Conservation (phyloP, 2,888 invertebrate genomes). For the Apamea sordens region DNA sequence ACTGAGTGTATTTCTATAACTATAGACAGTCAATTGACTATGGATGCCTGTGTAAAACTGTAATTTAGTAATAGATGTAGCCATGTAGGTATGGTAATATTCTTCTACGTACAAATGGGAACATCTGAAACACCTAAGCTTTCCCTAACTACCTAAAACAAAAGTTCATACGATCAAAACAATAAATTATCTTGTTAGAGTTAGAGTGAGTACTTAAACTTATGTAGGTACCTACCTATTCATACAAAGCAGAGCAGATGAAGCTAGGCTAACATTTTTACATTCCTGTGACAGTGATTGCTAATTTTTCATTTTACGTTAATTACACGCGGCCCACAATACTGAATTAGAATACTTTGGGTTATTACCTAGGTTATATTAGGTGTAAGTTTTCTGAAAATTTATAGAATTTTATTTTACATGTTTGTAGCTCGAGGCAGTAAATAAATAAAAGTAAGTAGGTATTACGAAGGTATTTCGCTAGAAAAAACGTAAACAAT, state of each 20-base stretch:
- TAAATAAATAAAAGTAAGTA: background rate
- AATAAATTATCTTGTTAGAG: background rate
- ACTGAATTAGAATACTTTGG: background rate
- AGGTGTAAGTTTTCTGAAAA: background rate
- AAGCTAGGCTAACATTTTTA: constrained; percentile 6
- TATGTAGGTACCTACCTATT: background rate
- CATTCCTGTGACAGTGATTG: constrained; percentile 11
- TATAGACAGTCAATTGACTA: constrained; percentile 51
- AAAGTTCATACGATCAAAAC: constrained; percentile 13
- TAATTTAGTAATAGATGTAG: background rate
- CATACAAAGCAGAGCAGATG: background rate
- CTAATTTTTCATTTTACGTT: background rate
- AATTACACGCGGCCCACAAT: background rate
- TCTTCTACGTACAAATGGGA: background rate
- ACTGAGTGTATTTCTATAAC: constrained; percentile 52
- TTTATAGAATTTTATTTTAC: background rate
- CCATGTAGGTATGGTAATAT: background rate
- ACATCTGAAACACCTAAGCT: constrained; percentile 10
- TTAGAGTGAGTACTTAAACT: background rate
- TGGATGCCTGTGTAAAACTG: constrained; percentile 37
- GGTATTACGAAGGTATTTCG: background rate
- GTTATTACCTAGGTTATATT: background rate
- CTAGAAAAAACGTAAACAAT: background rate
- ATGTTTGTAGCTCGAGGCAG: background rate
- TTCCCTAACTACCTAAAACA: background rate